Conservation (phyloP, 2,797 vertebrate genomes). For the Orestias chungarensis region DNA sequence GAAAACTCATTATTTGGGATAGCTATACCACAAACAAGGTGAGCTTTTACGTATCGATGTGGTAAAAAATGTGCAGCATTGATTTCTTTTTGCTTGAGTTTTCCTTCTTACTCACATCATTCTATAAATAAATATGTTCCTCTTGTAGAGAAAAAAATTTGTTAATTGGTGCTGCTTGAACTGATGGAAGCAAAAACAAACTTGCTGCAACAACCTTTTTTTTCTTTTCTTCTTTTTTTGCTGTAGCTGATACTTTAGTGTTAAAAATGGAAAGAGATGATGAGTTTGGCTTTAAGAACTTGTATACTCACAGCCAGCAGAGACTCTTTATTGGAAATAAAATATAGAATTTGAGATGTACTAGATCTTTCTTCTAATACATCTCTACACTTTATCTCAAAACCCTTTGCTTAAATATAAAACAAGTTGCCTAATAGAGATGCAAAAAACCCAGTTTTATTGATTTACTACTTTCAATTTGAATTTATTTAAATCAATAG, state of each 20-base stretch:
- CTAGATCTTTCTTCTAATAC: too few relatives aligned
- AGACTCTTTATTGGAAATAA: background rate
- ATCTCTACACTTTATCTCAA: too few relatives aligned
- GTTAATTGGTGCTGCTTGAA: background rate
- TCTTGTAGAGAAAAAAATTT: background rate
- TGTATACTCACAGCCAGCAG: background rate
- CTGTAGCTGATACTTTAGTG: background rate
- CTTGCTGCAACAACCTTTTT: background rate
- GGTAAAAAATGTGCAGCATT: background rate
- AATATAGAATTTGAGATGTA: too few relatives aligned
- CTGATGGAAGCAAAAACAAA: background rate
- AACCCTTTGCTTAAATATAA: background rate
- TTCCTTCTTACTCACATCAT: background rate
- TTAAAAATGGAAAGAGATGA: background rate
- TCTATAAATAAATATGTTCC: background rate
- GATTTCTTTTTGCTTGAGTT: background rate
- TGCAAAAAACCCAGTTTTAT: background rate
- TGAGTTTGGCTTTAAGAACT: background rate
- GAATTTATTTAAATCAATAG: background rate
- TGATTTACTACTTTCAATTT: background rate
- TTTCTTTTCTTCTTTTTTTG: background rate
- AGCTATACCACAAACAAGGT: slow-evolving; percentile 99
- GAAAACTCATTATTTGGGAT: slow-evolving; percentile 99
- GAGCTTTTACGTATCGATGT: slow-evolving; percentile 33
- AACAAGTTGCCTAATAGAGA: background rate